Conservation (phyloP, 1,140 invertebrate genomes). For the Leptoteleia sp. region DNA sequence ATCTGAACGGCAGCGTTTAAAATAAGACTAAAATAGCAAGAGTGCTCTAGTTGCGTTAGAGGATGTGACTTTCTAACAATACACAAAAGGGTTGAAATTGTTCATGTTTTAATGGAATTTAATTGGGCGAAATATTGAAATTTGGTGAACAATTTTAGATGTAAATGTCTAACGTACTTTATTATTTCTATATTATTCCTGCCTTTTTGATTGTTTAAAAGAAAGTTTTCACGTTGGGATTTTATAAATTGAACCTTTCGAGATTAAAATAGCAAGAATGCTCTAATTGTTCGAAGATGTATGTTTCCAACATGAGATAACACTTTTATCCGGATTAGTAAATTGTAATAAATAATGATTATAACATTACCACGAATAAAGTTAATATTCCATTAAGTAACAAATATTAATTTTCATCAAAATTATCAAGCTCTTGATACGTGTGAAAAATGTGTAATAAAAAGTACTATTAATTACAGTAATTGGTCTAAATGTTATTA, state of each 20-base stretch:
- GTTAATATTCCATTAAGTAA: too few species aligned
- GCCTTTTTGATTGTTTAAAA: conserved; percentile 12
- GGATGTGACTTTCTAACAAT: conserved; percentile 17
- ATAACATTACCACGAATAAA: too few species aligned
- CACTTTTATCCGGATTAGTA: not conserved
- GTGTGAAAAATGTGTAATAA: too few species aligned
- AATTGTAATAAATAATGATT: too few species aligned
- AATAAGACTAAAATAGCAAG: conserved; percentile 36
- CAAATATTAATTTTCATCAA: too few species aligned
- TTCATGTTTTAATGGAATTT: conserved; percentile 5
- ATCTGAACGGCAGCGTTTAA: conserved; percentile 3
- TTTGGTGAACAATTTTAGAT: not conserved
- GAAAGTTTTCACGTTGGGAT: conserved; percentile 1
- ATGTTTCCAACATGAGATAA: conserved; percentile 13
- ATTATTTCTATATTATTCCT: not conserved
- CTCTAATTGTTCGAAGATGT: conserved; percentile 38
- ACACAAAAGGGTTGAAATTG: conserved; percentile 11
- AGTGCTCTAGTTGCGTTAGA: conserved; percentile 17
- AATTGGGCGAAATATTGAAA: not conserved
- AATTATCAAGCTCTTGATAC: too few species aligned
- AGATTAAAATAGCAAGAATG: conserved; percentile 41
- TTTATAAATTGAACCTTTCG: conserved; percentile 20
- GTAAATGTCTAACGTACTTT: too few species aligned
- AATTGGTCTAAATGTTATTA: too few species aligned
- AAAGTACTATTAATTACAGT: too few species aligned